phyloP scores from a whole-genome alignment of 2,113 vertebrate genomes.

The Gobio gobio region DNA sequence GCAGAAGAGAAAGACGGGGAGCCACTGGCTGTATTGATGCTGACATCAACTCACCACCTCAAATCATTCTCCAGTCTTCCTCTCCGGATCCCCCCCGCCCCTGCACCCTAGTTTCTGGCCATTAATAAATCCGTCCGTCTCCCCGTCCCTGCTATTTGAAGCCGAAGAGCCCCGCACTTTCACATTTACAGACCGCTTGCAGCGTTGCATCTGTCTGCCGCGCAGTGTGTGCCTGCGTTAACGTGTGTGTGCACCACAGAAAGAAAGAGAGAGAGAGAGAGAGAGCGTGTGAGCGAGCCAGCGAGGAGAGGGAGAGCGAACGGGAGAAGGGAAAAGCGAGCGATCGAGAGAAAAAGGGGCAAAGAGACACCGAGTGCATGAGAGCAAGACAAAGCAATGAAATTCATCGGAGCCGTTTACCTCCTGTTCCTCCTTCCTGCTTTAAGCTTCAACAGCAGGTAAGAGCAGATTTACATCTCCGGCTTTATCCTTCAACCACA shows the following conservation, averaged over 20 bases:
- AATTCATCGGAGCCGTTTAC: constrained; percentile 78
- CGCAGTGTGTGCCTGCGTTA: constrained; percentile 63
- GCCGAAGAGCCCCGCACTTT: constrained; percentile 65
- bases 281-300: constrained; percentile 49
- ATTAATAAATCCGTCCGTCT: constrained; percentile 73
- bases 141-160: constrained; percentile 75
- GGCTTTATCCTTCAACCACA: constrained; percentile 8
- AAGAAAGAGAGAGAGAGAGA: constrained; percentile 66
- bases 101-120: constrained; percentile 58
- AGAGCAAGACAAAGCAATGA: constrained; percentile 77
- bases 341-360: constrained; percentile 63
- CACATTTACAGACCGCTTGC: constrained; percentile 54
- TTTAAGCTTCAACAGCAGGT: constrained; percentile 79
- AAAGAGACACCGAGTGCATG: constrained; percentile 64
- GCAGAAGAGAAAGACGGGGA: constrained; percentile 48
- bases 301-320: constrained; percentile 52
- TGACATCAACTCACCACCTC: constrained; percentile 75
- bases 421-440: constrained; percentile 79
- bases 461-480: constrained; percentile 57
- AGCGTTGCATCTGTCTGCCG: constrained; percentile 74
- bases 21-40: constrained; percentile 68
- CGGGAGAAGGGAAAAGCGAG: constrained; percentile 64
- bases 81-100: constrained; percentile 63
- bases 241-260: constrained; percentile 57
- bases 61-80: constrained; percentile 68